Base-by-base conservation (phyloP, 2,797 vertebrate genomes). In the Telmatherina bonti region DNA sequence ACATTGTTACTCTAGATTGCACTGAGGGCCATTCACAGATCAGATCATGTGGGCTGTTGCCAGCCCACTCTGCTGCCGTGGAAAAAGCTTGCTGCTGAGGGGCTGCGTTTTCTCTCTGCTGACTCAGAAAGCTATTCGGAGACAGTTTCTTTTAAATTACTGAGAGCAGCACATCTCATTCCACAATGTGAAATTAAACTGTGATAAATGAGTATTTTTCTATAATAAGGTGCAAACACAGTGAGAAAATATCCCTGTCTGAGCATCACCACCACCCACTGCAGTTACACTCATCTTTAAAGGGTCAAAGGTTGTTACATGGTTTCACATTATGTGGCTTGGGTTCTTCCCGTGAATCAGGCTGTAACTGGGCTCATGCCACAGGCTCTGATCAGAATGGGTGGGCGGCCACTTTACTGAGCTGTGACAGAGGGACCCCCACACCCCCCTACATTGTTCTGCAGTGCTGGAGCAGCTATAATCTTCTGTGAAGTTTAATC, bases 401-500 rank as follows among this genome's bases (percentile, higher is more conserved):
- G 93, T 94, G 93, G 93, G 90, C 92, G 67, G 76, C 73, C 63
- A 51, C 86, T 83, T 86, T 72, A 66, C 82, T 56, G 72, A 63
- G 80, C 78, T 5, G 35, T 86, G 86, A 92, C 82, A 83, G 66
- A 49, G 73, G 83, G 82, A 83, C 77, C 80, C 71, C 82, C 78
- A 79, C 71, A 47, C 72, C 81, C 76, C 67, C 27, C 64, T 33
- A 67, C 84, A 91, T 91, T 88, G 86, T 91, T 90, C 88, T 79
- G 82, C 86, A 85, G 86, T 88, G 88, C 88, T 91, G 78, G 85
- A 86, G 91, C 88, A 90, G 89, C 93, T 85, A 89, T 93, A 94
- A 94, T 94, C 90, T 88, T 53, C 68, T 79, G 73, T 91, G 89
- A 91, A 92, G 90, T 90, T 87, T 93, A 93, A 94, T 93, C 89